phyloP scores from a whole-genome alignment of 2,797 vertebrate species.

The Aselliscus stoliczkanus region DNA sequence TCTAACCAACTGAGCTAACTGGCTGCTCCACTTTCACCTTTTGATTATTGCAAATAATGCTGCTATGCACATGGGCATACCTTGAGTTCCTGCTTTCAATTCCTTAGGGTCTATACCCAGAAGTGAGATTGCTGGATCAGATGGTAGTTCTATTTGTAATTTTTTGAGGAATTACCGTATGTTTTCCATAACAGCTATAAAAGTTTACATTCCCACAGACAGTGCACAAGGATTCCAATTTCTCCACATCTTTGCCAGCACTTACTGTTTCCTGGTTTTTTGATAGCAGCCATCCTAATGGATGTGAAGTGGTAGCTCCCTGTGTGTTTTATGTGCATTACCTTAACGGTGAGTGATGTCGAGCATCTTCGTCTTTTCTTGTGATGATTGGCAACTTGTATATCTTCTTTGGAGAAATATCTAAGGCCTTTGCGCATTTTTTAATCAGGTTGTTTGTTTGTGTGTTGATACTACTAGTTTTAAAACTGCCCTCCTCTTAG shows the following conservation, averaged over 20 bases:
- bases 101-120: not conserved
- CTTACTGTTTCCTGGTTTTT: not conserved
- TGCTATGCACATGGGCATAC: not conserved
- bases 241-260: not conserved
- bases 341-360: not conserved
- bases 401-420: not conserved
- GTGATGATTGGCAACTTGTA: not conserved
- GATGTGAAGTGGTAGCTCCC: not conserved
- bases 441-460: not conserved
- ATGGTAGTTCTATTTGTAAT: not conserved
- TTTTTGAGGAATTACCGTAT: not conserved
- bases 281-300: too few relatives aligned
- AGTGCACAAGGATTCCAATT: not conserved
- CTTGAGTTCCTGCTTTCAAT: not conserved
- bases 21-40: too few relatives aligned
- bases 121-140: not conserved
- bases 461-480: not conserved
- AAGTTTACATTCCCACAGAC: not conserved
- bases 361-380: not conserved
- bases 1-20: too few relatives aligned
- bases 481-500: not conserved
- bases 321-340: not conserved
- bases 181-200: not conserved
- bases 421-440: not conserved
- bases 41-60: not conserved